Base-by-base conservation (phyloP, 2,888 invertebrate species). In the Caenorhabditis japonica region DNA sequence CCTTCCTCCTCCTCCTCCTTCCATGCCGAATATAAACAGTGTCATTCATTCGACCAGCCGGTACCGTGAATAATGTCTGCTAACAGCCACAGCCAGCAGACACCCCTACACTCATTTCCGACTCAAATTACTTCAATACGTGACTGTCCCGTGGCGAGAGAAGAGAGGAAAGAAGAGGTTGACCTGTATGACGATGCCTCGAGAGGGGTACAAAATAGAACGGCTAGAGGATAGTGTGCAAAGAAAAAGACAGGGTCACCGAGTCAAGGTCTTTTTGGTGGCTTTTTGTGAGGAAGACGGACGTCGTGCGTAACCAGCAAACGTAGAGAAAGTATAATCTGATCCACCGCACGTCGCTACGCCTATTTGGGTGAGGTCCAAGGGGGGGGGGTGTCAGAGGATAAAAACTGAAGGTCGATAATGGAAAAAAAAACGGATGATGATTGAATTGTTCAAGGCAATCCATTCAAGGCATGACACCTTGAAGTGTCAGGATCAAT, bases 181-280 rank as follows among this genome's bases (percentile, higher is more conserved):
- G 59, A 59, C 59, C 59, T 59, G 59, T 59, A 59, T 38, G 58
- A 55, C 39, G 58, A 46, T 46, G 47, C 36, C 38, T 34, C 33
- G 59, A 39, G 38, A 27, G 19, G 13, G 58, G n/a, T 17, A 38
- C 13, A n/a, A 59, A 27, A 38, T 19, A 47, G 47, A 21, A 39
- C 39, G 39, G 58, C 59, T 49, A 59, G 30, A 21, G 12, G 15
- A 59, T 47, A 59, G 59, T 49, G 47, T 15, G n/a, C 17, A 41
- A 46, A 49, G 27, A 60, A 15, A 3, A 10, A 39, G 59, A 13
- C 41, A 10, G 51, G 51, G 60, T 60, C 60, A 60, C 51, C 43
- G 43, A 51, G 60, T 60, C 60, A 60, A 60, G 51, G 60, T 59
- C 60, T 60, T 49, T 34, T 43, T 51, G n/a, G n/a, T n/a, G n/a